A percentile compares a stretch with the other conserved stretches of the same genome.
Evolutionary conservation across 2,113 vertebrate species (phyloP).

Genomic region (Cyprinus carpio): DNA sequence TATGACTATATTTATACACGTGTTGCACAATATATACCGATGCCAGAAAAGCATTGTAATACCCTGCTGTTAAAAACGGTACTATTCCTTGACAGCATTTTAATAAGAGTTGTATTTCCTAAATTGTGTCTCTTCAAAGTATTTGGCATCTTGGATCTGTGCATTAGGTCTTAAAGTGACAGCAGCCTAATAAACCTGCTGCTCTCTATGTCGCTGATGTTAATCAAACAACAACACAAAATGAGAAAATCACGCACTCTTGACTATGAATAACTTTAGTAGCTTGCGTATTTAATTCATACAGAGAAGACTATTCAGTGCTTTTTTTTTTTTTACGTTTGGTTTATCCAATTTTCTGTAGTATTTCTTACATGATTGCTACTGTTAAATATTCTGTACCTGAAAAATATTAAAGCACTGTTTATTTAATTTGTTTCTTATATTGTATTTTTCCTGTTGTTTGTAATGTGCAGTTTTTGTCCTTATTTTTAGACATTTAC

Average conservation of each 20-base stretch:
- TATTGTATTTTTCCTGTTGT: background rate
- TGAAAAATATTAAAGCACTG: background rate
- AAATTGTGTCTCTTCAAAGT: no score
- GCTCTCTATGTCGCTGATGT: background rate
- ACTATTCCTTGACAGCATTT: no score
- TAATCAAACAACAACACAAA: background rate
- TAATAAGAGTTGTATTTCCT: no score
- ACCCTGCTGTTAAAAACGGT: no score
- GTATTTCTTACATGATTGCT: background rate
- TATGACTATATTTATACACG: background rate
- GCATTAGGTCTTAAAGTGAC: no score
- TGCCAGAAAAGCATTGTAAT: no score
- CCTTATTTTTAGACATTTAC: accelerated
- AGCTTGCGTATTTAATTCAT: background rate
- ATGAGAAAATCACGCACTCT: background rate
- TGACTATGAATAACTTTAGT: background rate
- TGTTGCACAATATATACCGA: background rate
- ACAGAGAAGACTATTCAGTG: background rate
- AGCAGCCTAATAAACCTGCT: background rate
- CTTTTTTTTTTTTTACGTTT: background rate
- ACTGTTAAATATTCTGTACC: background rate
- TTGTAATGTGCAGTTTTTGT: no score
- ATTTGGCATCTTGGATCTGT: no score
- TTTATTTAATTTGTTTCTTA: background rate
- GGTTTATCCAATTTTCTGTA: background rate